Percentiles rank a stretch among this genome's conserved stretches.
Evolutionary conservation across 2,888 invertebrate genomes (phyloP).

Genomic region (Drosophila percnosoma): DNA sequence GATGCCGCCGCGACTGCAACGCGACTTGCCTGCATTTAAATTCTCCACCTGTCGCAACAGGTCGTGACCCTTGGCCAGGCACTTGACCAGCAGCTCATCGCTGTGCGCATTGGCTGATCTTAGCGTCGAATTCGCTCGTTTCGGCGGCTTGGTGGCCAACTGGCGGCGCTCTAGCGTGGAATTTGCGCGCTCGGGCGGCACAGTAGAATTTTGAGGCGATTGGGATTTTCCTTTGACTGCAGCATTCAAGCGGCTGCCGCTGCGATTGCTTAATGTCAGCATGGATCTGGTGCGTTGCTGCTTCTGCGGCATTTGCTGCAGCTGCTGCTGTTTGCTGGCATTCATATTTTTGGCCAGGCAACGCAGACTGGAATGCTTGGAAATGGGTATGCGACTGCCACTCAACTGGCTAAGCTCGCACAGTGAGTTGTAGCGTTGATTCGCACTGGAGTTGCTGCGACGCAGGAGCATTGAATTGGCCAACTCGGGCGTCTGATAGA

Average conservation of each 20-base stretch:
- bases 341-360: constrained; percentile 56
- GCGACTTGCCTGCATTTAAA: constrained; percentile 56
- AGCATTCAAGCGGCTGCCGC: background rate
- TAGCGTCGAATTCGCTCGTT: constrained; percentile 54
- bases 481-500: constrained; percentile 65
- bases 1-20: constrained; percentile 49
- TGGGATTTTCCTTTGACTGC: constrained; percentile 19
- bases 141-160: constrained; percentile 35
- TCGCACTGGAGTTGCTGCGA: constrained; percentile 39
- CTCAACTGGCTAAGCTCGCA: constrained; percentile 84
- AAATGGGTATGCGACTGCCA: constrained; percentile 88
- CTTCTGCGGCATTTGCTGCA: constrained; percentile 25
- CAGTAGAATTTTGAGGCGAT: background rate
- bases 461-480: constrained; percentile 57
- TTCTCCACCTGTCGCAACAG: constrained; percentile 83
- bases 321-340: constrained; percentile 20
- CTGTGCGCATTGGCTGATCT: constrained; percentile 60
- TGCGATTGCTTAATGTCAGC: constrained; percentile 41
- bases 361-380: constrained; percentile 76
- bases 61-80: constrained; percentile 84
- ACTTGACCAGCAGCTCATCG: constrained; percentile 83
- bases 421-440: constrained; percentile 79
- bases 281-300: constrained; percentile 65
- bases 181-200: constrained; percentile 59
- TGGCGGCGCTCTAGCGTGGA: constrained; percentile 66